Evolutionary conservation across 2,797 vertebrate species (phyloP).

Genomic region (Sebastes iracundus): DNA sequence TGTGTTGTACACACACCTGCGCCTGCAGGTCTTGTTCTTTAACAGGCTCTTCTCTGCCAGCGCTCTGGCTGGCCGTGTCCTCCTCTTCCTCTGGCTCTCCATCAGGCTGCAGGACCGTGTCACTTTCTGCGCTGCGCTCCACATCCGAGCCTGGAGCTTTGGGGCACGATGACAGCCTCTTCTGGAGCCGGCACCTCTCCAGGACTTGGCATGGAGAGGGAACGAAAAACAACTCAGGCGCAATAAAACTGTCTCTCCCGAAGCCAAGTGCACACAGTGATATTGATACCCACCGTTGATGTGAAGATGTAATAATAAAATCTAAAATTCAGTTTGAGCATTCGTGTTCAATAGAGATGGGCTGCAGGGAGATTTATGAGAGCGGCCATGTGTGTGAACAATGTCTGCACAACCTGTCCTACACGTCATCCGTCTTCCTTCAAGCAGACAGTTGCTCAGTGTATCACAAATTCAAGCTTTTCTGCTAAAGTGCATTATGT

Average conservation of each 20-base stretch:
- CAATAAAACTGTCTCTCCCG: conserved; percentile 9
- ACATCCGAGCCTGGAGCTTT: conserved; percentile 70
- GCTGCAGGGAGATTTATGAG: conserved; percentile 3
- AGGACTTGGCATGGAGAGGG: conserved; percentile 55
- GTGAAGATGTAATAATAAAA: conserved; percentile 18
- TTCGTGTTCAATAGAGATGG: not conserved
- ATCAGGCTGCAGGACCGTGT: conserved; percentile 56
- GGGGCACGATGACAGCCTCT: conserved; percentile 59
- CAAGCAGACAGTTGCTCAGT: conserved; percentile 37
- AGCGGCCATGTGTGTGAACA: not conserved
- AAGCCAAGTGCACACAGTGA: conserved; percentile 20
- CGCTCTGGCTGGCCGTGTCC: conserved; percentile 17
- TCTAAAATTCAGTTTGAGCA: conserved; percentile 3
- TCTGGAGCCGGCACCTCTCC: conserved; percentile 75
- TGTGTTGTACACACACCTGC: conserved; percentile 73
- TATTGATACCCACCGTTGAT: conserved; percentile 1
- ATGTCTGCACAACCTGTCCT: conserved; percentile 31
- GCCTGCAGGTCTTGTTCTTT: conserved; percentile 77
- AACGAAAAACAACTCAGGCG: conserved; percentile 4
- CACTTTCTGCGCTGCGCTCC: conserved; percentile 83
- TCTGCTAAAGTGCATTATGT: conserved; percentile 63
- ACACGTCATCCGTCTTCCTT: conserved; percentile 38
- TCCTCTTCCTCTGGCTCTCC: conserved; percentile 42
- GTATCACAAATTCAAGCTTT: conserved; percentile 47
- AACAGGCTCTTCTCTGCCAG: conserved; percentile 41